Evolutionary conservation across 2,888 invertebrate genomes (phyloP).

Genomic region (Yponomeuta sedellus): DNA sequence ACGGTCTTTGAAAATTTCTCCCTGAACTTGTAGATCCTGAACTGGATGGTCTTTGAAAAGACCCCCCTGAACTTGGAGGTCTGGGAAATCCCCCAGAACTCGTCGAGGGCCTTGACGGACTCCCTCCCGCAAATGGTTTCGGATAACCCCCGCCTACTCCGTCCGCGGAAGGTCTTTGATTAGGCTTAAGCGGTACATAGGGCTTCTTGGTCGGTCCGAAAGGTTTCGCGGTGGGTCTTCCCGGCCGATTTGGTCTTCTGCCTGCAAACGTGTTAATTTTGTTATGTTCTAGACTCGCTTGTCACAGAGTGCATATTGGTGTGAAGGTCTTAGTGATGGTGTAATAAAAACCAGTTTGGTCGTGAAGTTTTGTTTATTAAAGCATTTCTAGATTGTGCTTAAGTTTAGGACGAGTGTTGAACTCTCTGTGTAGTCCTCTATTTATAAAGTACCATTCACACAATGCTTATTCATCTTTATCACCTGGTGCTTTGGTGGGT

Average conservation of each 20-base stretch:
- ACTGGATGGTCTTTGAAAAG: neutral
- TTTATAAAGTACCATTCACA: conserved; percentile 12
- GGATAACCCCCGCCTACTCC: conserved; percentile 9
- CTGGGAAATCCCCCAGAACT: neutral
- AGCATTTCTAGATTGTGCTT: conserved; percentile 12
- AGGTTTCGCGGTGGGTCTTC: conserved; percentile 60
- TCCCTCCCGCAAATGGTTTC: neutral
- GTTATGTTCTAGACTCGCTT: conserved; percentile 40
- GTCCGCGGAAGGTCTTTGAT: conserved; percentile 33
- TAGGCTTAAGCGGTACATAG: conserved; percentile 67
- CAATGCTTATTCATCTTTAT: conserved; percentile 34
- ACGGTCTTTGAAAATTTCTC: neutral
- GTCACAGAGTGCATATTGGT: conserved; percentile 42
- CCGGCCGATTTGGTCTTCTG: conserved; percentile 43
- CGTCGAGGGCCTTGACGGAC: neutral
- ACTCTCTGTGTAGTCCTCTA: conserved; percentile 9
- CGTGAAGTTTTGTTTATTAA: conserved; percentile 68
- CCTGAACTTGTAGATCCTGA: conserved; percentile 26
- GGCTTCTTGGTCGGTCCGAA: conserved; percentile 64
- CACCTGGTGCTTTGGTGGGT: conserved; percentile 69
- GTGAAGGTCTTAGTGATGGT: conserved; percentile 63
- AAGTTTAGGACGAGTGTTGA: conserved; percentile 12
- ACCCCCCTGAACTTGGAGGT: neutral
- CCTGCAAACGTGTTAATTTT: conserved; percentile 69
- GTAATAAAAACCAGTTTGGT: conserved; percentile 74